Conservation (phyloP, 2,888 invertebrate genomes). For the Cataglyphis rosenhaueri region DNA sequence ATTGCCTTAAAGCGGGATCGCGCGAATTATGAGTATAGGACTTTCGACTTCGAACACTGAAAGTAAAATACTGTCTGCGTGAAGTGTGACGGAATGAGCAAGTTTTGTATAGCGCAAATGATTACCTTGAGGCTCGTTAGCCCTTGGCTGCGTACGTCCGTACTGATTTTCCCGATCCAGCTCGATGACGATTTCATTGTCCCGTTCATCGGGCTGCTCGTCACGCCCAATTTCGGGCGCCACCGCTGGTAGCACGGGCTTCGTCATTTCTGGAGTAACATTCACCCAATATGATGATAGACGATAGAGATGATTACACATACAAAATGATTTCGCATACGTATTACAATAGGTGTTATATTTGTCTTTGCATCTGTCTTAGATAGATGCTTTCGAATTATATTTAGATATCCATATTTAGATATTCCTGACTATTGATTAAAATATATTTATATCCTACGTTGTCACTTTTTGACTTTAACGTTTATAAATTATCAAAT, state of each 20-base stretch:
- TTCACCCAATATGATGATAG: constrained; percentile 77
- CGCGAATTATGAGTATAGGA: neutral
- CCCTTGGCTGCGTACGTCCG: constrained; percentile 86
- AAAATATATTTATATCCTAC: neutral
- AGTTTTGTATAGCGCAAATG: constrained; percentile 68
- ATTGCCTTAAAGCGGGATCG: constrained; percentile 19
- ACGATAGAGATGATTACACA: constrained; percentile 57
- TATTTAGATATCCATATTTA: constrained; percentile 6
- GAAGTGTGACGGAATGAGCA: constrained; percentile 46
- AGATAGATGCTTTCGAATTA: neutral
- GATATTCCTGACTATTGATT: neutral
- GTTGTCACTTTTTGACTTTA: neutral
- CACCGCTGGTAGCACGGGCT: constrained; percentile 83
- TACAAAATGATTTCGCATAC: constrained; percentile 27
- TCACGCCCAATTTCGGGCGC: constrained; percentile 86
- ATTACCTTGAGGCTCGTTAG: constrained; percentile 85
- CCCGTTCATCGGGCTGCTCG: constrained; percentile 87
- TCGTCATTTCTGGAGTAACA: constrained; percentile 84
- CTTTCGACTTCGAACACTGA: constrained; percentile 9
- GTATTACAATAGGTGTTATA: neutral
- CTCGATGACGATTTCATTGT: constrained; percentile 89
- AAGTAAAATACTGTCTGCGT: neutral
- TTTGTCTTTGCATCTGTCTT: neutral
- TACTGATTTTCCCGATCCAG: constrained; percentile 89
- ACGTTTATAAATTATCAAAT: neutral